Evolutionary conservation across 2,797 vertebrate species (phyloP), one percentile per base, ranked within the genome.

Genomic region (Delichon dasypus): DNA sequence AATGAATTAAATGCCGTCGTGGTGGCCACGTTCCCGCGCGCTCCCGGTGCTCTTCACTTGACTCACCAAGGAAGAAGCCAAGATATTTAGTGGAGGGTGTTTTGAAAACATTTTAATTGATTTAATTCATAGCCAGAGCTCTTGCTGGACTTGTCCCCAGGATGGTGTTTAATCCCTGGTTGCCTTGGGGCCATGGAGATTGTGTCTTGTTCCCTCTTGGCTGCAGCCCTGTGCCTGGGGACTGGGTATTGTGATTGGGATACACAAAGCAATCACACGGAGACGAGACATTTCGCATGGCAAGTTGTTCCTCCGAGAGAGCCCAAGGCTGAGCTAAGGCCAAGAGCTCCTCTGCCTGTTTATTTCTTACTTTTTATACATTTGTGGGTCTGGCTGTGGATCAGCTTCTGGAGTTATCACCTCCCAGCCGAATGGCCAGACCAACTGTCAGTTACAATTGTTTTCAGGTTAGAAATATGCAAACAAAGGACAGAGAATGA

Each of bases 1-100:
- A 18, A 83, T 36, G 54, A 80, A 88, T 62, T 3, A 17, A 83
- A 55, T 0, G 10, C 65, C 0, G 0, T 13, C 2, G 8, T 5
- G 34, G 72, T 7, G 53, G 64, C 90, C 75, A 7, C 45, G 1
- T 45, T 70, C 94, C 88, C 7, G 4, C 1, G 0, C 9, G 64
- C 13, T 85, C 45, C 77, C 38, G 62, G 29, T 29, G 65, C 61
- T 91, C 91, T 40, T 84, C 64, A 10, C 90, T 93, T 85, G 67
- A 42, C 66, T 95, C 83, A 57, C 66, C 58, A 26, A 70, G 1
- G 21, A 64, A 25, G 65, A 87, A 87, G 86, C 67, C 66, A 84
- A 85, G 74, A 23, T 29, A 8, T 68, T 70, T 55, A 38, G 47
- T 18, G 44, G 58, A 74, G 47, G 40, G 29, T 77, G 75, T 75